These are phyloP conservation scores for Neoarius graeffei DNA, from an alignment of 2,113 vertebrate genomes.

Conservation along the genomic window DNA sequence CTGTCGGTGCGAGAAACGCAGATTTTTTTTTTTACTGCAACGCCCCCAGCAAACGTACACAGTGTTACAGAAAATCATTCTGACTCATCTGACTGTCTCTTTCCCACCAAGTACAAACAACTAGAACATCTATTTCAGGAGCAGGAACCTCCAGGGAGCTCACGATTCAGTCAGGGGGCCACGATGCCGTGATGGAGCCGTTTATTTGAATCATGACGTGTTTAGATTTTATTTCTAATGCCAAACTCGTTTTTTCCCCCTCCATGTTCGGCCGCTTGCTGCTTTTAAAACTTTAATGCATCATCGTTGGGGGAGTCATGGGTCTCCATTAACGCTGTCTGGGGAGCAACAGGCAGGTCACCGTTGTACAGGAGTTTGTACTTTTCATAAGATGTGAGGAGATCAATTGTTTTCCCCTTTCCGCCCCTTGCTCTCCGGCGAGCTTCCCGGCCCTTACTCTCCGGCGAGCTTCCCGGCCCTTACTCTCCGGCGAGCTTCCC, in stretches of 20 bases:
- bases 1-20: conserved; percentile 61
- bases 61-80: background rate
- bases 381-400: background rate
- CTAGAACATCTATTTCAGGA: conserved; percentile 29
- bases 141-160: conserved; percentile 6
- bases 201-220: background rate
- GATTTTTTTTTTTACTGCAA: conserved; percentile 58
- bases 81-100: background rate
- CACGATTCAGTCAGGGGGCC: background rate
- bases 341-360: background rate
- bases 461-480: too few relatives aligned
- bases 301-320: background rate
- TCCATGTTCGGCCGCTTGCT: background rate
- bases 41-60: conserved; percentile 52
- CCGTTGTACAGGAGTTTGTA: background rate
- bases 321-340: background rate
- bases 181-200: background rate
- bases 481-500: too few relatives aligned
- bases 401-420: too few relatives aligned
- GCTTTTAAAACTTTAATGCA: background rate
- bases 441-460: too few relatives aligned
- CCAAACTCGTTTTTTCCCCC: background rate
- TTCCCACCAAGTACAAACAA: conserved; percentile 3
- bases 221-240: background rate
- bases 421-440: too few relatives aligned